These are phyloP conservation scores for Champsocephalus esox DNA, from an alignment of 2,797 vertebrate genomes.

Conservation along the genomic window DNA sequence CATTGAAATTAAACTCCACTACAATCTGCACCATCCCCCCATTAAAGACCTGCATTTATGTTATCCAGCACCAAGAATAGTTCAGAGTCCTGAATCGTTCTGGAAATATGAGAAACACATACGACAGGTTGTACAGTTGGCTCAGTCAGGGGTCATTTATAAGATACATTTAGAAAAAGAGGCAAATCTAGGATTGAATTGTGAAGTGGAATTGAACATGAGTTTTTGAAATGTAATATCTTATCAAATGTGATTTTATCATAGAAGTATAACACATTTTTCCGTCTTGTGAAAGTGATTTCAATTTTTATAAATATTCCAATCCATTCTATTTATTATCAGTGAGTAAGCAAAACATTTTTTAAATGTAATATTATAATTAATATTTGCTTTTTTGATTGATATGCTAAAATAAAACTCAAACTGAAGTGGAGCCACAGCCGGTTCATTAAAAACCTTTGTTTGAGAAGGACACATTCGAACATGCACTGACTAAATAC, in stretches of 20 bases:
- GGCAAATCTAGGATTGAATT: not conserved
- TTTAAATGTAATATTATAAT: too few relatives aligned
- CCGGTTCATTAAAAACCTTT: not conserved
- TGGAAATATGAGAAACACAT: not conserved
- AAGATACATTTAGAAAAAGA: not conserved
- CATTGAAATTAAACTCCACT: conserved; percentile 7
- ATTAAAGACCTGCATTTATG: not conserved
- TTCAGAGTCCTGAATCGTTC: not conserved
- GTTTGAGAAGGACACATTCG: not conserved
- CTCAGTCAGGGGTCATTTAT: not conserved
- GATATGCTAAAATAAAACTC: not conserved
- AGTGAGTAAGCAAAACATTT: not conserved
- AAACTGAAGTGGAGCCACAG: not conserved
- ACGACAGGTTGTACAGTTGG: not conserved
- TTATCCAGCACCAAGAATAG: not conserved
- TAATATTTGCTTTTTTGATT: not conserved
- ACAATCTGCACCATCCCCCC: not conserved
- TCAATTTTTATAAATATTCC: not conserved
- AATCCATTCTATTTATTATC: not conserved
- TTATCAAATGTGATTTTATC: too few relatives aligned
- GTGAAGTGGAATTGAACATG: too few relatives aligned
- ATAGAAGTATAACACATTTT: too few relatives aligned
- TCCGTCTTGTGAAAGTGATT: not conserved
- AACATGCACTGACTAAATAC: not conserved
- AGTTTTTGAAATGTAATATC: too few relatives aligned